Base-by-base conservation (phyloP, 2,888 invertebrate species). In the Clivina fossor region DNA sequence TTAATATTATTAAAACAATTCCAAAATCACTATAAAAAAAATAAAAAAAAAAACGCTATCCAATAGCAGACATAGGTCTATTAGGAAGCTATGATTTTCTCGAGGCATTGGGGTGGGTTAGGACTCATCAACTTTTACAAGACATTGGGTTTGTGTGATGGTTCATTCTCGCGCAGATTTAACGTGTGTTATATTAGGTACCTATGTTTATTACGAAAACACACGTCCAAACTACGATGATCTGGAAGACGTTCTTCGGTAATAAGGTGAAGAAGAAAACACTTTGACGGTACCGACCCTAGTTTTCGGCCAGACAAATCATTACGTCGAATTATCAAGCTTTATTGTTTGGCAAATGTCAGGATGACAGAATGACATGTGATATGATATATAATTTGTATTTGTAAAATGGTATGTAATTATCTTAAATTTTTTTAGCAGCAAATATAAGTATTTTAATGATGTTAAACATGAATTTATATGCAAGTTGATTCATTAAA, bases 241-340 rank as follows among this genome's bases (percentile, higher is more conserved):
- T 44, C 44, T 18, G 19, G 18, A 4, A 19, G 44, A 28, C 44
- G 4, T 28, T 19, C 48, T 37, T 48, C 58, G 62, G 62, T 63
- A 64, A 65, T 64, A 64, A 65, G 64, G 62, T 65, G 63, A 57
- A 62, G 64, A 63, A 62, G 62, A 64, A 44, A 64, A 63, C 63
- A 63, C 63, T 64, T 64, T 63, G 65, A 62, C 65, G 65, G 64
- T 60, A 38, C 53, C 57, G 61, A 63, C 65, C n/a, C n/a, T n/a
- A n/a, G n/a, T n/a, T n/a, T n/a, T n/a, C n/a, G n/a, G n/a, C n/a
- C n/a, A n/a, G n/a, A n/a, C n/a, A n/a, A n/a, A n/a, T n/a, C n/a
- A n/a, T n/a, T n/a, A n/a, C n/a, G n/a, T n/a, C n/a, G n/a, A n/a
- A n/a, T n/a, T n/a, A n/a, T n/a, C n/a, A n/a, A n/a, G n/a, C n/a